These are phyloP conservation scores for Platysteira castanea DNA, from an alignment of 2,113 vertebrate species.

Conservation along the genomic window DNA sequence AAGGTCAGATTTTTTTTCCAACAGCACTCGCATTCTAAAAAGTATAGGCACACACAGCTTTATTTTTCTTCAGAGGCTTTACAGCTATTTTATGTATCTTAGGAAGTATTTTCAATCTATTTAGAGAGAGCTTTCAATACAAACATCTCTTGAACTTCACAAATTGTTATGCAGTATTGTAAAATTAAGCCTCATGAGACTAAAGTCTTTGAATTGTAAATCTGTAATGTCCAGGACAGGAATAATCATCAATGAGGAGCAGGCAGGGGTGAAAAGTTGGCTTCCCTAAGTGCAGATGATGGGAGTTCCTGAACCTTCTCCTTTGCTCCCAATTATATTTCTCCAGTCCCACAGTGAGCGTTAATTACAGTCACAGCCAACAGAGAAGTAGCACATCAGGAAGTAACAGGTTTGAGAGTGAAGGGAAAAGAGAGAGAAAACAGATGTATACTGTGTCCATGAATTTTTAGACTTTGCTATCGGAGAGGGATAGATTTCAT, in stretches of 20 bases:
- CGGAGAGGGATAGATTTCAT: accelerated
- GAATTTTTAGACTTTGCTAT: background rate
- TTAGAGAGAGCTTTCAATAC: background rate
- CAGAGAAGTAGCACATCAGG: background rate
- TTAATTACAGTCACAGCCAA: background rate
- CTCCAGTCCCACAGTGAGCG: background rate
- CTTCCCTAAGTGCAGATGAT: accelerated
- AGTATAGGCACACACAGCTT: background rate
- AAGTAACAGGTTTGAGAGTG: background rate
- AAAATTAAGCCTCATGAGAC: background rate
- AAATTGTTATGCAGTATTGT: background rate
- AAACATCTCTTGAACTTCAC: background rate
- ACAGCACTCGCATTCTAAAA: background rate
- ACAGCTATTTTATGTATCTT: background rate
- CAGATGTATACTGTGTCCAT: background rate
- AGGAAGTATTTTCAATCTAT: background rate
- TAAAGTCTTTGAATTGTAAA: background rate
- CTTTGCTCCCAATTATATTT: background rate
- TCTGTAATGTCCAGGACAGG: background rate
- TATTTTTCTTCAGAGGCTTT: background rate
- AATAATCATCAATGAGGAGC: background rate
- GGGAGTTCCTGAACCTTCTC: background rate
- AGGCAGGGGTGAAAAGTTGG: background rate
- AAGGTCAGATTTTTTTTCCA: background rate
- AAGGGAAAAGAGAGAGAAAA: background rate